A percentile compares a stretch with the other conserved stretches of the same genome.
These are phyloP conservation scores for Tetrax tetrax DNA, from an alignment of 2,113 vertebrate genomes.

Conservation along the genomic window DNA sequence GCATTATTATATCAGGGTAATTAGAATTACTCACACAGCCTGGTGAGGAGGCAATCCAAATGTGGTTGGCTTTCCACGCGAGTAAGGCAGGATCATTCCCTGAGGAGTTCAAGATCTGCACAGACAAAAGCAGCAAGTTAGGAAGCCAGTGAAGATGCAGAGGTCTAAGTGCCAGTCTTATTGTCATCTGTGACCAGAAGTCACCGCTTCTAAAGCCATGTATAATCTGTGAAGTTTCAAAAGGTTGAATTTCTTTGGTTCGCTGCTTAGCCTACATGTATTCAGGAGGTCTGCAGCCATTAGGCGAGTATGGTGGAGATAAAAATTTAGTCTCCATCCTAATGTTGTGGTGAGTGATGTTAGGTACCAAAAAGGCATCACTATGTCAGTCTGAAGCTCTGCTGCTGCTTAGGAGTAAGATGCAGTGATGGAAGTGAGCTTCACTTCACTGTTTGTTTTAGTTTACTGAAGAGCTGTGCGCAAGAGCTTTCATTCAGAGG, in stretches of 20 bases:
- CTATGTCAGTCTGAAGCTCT: neutral
- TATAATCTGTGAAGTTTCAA: neutral
- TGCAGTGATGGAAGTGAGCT: neutral
- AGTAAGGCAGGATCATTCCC: neutral
- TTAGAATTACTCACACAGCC: neutral
- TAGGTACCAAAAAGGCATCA: neutral
- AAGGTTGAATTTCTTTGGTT: neutral
- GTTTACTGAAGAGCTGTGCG: neutral
- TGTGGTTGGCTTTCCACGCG: neutral
- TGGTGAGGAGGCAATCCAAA: neutral
- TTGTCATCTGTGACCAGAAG: neutral
- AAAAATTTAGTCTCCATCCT: neutral
- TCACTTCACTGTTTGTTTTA: fast-evolving
- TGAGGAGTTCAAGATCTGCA: neutral
- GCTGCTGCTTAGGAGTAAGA: neutral
- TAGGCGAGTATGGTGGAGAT: neutral
- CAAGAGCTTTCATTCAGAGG: neutral
- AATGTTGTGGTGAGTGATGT: neutral
- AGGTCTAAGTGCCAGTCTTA: neutral
- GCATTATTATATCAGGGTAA: neutral
- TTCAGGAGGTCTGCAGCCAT: neutral
- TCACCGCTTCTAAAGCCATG: neutral
- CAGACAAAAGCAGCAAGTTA: neutral
- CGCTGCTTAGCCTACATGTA: neutral
- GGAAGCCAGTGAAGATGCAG: neutral